phyloP scores from a whole-genome alignment of 2,797 vertebrate genomes.

The Gouania willdenowi region DNA sequence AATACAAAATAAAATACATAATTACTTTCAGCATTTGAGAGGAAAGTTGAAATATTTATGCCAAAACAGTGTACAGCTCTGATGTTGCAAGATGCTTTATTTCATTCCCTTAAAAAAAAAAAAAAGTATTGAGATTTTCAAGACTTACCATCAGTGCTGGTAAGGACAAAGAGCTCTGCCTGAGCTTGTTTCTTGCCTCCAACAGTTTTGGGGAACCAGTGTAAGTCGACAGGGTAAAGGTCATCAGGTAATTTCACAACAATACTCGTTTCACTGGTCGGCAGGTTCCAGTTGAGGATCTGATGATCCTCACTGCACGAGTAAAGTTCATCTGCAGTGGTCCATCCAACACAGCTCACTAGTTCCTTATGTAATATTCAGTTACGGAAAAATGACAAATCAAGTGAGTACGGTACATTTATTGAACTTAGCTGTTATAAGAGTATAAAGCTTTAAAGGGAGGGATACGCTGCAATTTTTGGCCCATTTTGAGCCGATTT shows the following conservation, averaged over 20 bases:
- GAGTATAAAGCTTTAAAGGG: too few species aligned
- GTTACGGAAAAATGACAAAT: conserved; percentile 69
- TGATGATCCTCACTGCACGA: conserved; percentile 96
- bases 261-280: conserved; percentile 82
- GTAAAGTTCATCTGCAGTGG: conserved; percentile 90
- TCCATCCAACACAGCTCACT: conserved; percentile 93
- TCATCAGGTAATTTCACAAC: conserved; percentile 87
- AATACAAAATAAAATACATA: too few species aligned
- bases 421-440: too few species aligned
- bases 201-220: conserved; percentile 90
- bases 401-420: too few species aligned
- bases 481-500: too few species aligned
- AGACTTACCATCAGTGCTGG: conserved; percentile 90
- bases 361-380: conserved; percentile 71
- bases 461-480: too few species aligned
- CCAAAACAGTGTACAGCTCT: too few species aligned
- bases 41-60: too few species aligned
- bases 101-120: too few species aligned
- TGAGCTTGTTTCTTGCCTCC: conserved; percentile 87
- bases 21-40: too few species aligned
- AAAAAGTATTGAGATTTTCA: too few species aligned
- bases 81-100: too few species aligned
- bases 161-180: conserved; percentile 88
- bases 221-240: conserved; percentile 88
- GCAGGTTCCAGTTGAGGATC: conserved; percentile 89